Evolutionary conservation across 64 coral and sea anemone genomes (phyloP).

Genomic region (Montipora capricornis): DNA sequence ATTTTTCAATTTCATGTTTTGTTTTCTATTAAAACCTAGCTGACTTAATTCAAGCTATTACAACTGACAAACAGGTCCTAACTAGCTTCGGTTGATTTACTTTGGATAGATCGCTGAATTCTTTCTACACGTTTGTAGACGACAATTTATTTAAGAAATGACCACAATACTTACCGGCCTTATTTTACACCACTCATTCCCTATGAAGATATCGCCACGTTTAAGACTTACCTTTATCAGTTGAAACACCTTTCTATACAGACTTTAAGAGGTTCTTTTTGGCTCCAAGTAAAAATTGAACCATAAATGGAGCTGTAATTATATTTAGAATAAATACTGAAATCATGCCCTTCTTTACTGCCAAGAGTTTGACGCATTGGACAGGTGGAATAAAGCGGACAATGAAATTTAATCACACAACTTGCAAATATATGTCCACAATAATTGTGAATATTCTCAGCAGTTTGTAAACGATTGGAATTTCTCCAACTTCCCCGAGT

Average conservation of each 20-base stretch:
- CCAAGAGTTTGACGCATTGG: not conserved
- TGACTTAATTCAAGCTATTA: no score
- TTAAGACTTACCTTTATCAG: not conserved
- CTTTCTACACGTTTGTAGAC: no score
- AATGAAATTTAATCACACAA: not conserved
- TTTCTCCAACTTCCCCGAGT: not conserved
- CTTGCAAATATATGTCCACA: not conserved
- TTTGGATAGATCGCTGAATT: no score
- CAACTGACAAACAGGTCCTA: no score
- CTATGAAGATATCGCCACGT: not conserved
- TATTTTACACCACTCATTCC: not conserved
- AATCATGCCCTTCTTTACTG: not conserved
- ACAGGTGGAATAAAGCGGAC: not conserved
- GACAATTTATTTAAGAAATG: not conserved
- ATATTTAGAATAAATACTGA: not conserved
- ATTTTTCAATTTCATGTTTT: no score
- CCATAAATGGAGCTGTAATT: not conserved
- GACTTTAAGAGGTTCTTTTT: not conserved
- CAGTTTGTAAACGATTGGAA: not conserved
- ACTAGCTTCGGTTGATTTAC: no score
- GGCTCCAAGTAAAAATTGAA: not conserved
- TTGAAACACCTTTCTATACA: not conserved
- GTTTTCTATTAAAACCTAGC: no score
- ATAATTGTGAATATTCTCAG: not conserved
- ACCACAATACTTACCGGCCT: not conserved